Evolutionary conservation across 1,140 invertebrate genomes (phyloP), one percentile per base, ranked within the genome.

Genomic region (Acyrthosiphon pisum): DNA sequence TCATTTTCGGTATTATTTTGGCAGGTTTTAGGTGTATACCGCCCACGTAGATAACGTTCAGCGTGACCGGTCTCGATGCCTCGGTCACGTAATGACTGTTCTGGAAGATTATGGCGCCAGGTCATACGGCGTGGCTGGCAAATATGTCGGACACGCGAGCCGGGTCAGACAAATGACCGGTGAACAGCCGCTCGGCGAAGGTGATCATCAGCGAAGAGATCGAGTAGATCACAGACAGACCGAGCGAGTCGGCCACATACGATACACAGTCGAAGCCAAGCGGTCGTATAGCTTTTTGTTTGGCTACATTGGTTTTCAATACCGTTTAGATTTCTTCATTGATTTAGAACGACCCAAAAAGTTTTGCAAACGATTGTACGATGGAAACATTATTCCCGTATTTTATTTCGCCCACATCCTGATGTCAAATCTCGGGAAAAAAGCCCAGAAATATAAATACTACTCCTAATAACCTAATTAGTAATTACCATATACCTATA

Each of bases 1-100:
- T 93, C 60, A 94, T 94, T 83, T 93, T 46, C 1, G 94, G 93
- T 22, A 94, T 68, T 0, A 46, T 76, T 46, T 94, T 94, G 4
- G 94, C 48, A 1, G 94, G 94, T 20, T 94, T 94, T 26, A 94
- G 37, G 18, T 89, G 93, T 26, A 93, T 93, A 20, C 93, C 93
- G 0, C 93, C 93, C 6, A 93, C 30, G 23, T 89, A 26, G 3
- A 93, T 20, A 22, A 60, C 23, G 35, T 90, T 90, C 1, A 87
- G 30, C n/a, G 60, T 18, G 20, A 93, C 7, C 7, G 93, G 87
- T 50, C 60, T 93, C 20, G 93, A 20, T 0, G 89, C 3, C 37
- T 90, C 89, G 37, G 37, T 68, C 0, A 41, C 35, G 35, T 60
- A 41, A 91, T 91, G 48, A 41, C 26, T 48, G 68, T 91, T 93